These are phyloP conservation scores for Macrosteles quadrilineatus DNA, from an alignment of 1,140 invertebrate species.

Conservation along the genomic window DNA sequence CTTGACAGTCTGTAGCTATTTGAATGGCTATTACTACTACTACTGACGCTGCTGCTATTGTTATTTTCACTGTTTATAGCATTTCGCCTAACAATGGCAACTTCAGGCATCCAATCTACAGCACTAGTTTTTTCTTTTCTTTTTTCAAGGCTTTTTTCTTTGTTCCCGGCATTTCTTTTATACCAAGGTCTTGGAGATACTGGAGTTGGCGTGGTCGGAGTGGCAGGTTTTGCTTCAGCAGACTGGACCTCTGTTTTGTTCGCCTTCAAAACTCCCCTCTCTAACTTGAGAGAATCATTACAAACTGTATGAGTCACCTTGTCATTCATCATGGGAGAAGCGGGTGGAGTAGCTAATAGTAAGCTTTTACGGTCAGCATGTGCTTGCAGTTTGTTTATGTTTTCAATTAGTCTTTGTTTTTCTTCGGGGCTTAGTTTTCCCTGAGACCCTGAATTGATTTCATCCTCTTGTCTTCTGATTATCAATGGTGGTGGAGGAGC, in stretches of 20 bases:
- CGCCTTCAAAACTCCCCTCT: slow-evolving; percentile 51
- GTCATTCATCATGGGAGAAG: slow-evolving; percentile 1
- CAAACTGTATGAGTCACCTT: slow-evolving; percentile 40
- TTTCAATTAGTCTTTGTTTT: slow-evolving; percentile 37
- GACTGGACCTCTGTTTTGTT: slow-evolving; percentile 39
- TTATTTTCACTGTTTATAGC: slow-evolving; percentile 44
- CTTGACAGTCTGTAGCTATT: slow-evolving; percentile 35
- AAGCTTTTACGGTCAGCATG: slow-evolving; percentile 36
- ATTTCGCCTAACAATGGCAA: slow-evolving; percentile 39
- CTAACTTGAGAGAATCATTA: slow-evolving; percentile 54
- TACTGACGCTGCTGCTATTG: not conserved
- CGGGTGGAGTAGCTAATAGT: slow-evolving; percentile 18
- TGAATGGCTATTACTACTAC: not conserved
- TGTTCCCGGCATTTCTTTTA: slow-evolving; percentile 53
- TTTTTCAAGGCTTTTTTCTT: slow-evolving; percentile 38
- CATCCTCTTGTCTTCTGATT: not conserved
- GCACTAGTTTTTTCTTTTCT: slow-evolving; percentile 40
- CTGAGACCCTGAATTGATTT: not conserved
- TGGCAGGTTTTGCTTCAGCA: slow-evolving; percentile 25
- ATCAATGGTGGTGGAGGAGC: slow-evolving; percentile 60
- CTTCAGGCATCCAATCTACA: slow-evolving; percentile 44
- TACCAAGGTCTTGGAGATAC: slow-evolving; percentile 65
- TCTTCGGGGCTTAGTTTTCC: slow-evolving; percentile 37
- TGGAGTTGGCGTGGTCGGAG: slow-evolving; percentile 42
- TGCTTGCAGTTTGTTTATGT: slow-evolving; percentile 39